Conservation (phyloP, 1,140 invertebrate species). For the Subanguina moxae region DNA sequence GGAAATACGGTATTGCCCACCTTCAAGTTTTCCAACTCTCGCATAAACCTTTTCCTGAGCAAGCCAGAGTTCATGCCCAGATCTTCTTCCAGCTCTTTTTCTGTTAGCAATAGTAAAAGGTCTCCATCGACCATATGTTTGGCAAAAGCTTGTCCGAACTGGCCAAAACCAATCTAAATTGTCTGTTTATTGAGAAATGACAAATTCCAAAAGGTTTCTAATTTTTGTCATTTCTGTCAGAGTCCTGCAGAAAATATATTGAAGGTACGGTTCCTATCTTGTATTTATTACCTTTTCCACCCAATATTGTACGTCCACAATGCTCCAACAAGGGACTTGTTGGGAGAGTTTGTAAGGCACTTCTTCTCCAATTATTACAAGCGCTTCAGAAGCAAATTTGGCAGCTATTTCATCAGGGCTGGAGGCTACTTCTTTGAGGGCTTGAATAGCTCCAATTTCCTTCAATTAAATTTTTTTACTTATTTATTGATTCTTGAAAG, state of each 20-base stretch:
- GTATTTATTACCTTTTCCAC: slow-evolving; percentile 72
- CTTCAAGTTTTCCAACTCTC: slow-evolving; percentile 88
- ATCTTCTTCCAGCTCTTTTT: slow-evolving; percentile 84
- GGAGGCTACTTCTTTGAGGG: slow-evolving; percentile 89
- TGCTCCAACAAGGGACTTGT: slow-evolving; percentile 80
- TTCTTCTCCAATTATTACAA: slow-evolving; percentile 89
- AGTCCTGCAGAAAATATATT: neutral
- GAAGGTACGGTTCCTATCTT: neutral
- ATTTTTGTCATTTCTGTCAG: too few relatives aligned
- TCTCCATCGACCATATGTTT: slow-evolving; percentile 95
- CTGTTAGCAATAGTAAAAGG: slow-evolving; percentile 82
- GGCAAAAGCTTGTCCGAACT: slow-evolving; percentile 76
- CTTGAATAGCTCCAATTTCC: slow-evolving; percentile 89
- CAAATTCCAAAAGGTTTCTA: too few relatives aligned
- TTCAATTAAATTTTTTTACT: slow-evolving; percentile 65
- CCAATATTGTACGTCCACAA: slow-evolving; percentile 93
- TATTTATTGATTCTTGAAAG: slow-evolving; percentile 32
- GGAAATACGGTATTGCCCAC: slow-evolving; percentile 63
- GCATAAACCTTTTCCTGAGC: slow-evolving; percentile 81
- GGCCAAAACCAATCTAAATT: slow-evolving; percentile 80
- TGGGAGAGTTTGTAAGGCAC: slow-evolving; percentile 94
- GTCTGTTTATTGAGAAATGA: too few relatives aligned
- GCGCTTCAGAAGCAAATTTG: slow-evolving; percentile 89
- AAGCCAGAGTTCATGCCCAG: slow-evolving; percentile 90
- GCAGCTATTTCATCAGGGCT: slow-evolving; percentile 95